These are phyloP conservation scores for Hypselothyrea guttata DNA, from an alignment of 2,888 invertebrate species.

Conservation along the genomic window DNA sequence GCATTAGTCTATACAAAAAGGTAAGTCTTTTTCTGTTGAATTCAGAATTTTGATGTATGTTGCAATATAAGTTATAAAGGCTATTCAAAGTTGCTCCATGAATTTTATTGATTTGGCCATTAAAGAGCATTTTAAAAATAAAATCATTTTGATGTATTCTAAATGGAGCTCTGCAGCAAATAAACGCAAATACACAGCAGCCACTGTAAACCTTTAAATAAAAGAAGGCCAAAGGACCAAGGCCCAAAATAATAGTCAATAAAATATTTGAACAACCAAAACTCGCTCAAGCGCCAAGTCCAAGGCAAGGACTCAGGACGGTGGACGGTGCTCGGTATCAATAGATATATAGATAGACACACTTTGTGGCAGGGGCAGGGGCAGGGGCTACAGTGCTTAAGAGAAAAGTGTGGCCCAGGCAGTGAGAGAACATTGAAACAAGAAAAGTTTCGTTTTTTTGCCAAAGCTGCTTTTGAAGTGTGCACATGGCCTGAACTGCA, in stretches of 20 bases:
- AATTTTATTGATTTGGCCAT: conserved; percentile 2
- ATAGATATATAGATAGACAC: conserved; percentile 37
- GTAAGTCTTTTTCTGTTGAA: no score
- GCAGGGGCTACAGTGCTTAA: conserved; percentile 5
- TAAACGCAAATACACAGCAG: conserved; percentile 29
- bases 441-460: conserved; percentile 39
- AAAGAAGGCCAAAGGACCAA: conserved; percentile 17
- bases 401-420: conserved; percentile 34
- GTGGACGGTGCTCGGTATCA: conserved; percentile 54
- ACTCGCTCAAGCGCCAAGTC: conserved; percentile 54
- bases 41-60: no score
- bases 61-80: conserved; percentile 1
- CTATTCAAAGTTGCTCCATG: neutral
- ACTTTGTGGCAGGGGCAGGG: neutral
- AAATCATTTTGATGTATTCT: conserved; percentile 10
- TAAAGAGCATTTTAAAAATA: conserved; percentile 12
- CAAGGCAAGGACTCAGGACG: conserved; percentile 42
- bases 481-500: conserved; percentile 39
- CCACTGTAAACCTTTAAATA: conserved; percentile 43
- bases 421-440: conserved; percentile 53
- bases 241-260: conserved; percentile 67
- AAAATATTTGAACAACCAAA: conserved; percentile 69
- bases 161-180: conserved; percentile 36
- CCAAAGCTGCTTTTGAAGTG: conserved; percentile 62
- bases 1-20: no score